Evolutionary conservation across 2,113 vertebrate genomes (phyloP), one percentile per base, ranked within the genome.

Genomic region (Indri indri): DNA sequence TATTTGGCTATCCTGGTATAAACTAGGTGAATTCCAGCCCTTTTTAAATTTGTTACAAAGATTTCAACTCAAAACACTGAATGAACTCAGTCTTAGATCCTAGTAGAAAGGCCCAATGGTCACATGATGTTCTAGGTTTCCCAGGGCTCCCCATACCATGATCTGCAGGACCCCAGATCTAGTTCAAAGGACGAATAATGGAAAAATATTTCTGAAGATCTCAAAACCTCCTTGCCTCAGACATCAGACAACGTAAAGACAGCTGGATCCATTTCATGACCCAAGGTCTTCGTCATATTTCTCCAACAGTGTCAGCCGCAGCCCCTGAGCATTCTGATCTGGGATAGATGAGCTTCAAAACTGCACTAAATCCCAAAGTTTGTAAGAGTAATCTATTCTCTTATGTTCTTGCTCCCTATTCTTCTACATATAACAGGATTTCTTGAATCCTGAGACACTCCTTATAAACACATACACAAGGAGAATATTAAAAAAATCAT

Each of bases 381-480:
- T 42, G 1, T 94, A 74, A 59, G 12, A 76, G 57, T 12, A 22
- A 10, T 77, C 13, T 9, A 63, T 52, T 47, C 45, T n/a, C 40
- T 52, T 68, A 22, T 9, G 9, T 3, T 73, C 52, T 88, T 65
- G 18, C 83, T 95, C 68, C 30, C 76, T 95, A 42, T 68, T 79
- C 79, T 94, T 79, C 42, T 59, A 3, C 85, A 57, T 84, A 23
- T 14, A 90, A 68, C 8, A 54, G 27, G 16, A 68, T 66, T 63
- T 37, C 45, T 32, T 90, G 37, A 93, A 89, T 81, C 54, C 57
- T 77, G 57, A 59, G 32, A 18, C 73, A 85, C 65, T 87, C 30
- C 65, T 88, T 74, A 71, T 73, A 93, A 82, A 94, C 27, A 90
- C 76, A 90, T 3, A 79, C n/a, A 95, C 63, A 95, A 50, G 52